Evolutionary conservation across 2,797 vertebrate species (phyloP), one percentile per base, ranked within the genome.

Genomic region (Anabacerthia variegaticeps): DNA sequence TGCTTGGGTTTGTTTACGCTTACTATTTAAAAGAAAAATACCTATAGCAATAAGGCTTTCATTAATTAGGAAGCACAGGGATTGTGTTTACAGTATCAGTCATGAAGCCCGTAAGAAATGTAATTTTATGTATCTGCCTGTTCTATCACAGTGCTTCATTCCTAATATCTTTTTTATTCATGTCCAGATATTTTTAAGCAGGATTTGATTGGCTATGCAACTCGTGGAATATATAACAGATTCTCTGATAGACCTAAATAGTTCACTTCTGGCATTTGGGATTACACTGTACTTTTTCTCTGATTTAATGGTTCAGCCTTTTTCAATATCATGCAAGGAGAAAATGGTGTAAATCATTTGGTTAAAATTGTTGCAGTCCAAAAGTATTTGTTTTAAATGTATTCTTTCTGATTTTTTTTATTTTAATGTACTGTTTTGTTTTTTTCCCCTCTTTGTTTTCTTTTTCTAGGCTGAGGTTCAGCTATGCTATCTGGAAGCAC

Each of bases 401-500:
- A 95, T 97, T 96, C 91, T 71, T 97, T 96, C 66, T 91, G 91
- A 90, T 24, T 37, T 65, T 79, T 59, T 65, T 37, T 34, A 37
- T 46, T 46, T 46, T 46, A 52, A 96, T 86, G 43, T 59, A 91
- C 27, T 94, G 21, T 69, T 87, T 43, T 94, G 34, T 1, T 73
- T 89, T 89, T 71, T 5, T 17, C 44, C n/a, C n/a, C 77, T 95
- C 89, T 97, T 95, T 98, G 91, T 97, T 97, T 96, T 97, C 88
- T 97, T 97, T 97, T 95, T 98, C 92, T 96, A 99, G 99, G 97
- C 96, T 51, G 98, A 99, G 93, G 97, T 98, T 97, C 98, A 98
- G 91, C 97, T 97, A 87, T 98, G 98, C 97, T 98, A 98, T 96
- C 96, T 98, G 93, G 98, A 99, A 96, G 98, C 98, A 90, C 98